Base-by-base conservation (phyloP, 2,888 invertebrate species). In the Embidobia sp. region DNA sequence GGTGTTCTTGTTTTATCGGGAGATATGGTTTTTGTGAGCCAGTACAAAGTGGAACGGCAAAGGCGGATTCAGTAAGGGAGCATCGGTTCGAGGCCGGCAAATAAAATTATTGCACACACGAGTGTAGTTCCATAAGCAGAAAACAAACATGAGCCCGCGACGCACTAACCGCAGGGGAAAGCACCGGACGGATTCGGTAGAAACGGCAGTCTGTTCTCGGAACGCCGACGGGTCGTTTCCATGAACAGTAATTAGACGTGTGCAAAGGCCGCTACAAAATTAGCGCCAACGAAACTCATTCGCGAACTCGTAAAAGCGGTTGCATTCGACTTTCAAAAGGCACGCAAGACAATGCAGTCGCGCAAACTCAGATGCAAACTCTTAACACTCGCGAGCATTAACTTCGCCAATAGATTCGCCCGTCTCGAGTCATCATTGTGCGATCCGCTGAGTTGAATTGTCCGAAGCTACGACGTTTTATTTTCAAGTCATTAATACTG, bases 71-170 rank as follows among this genome's bases (percentile, higher is more conserved):
- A 79, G 73, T 76, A 76, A 75, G 48, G 3, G 29, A 40, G 48
- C 59, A 76, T 79, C 67, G 76, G 76, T 76, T 79, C 72, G 63
- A 70, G 40, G 57, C 2, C 40, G 19, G 57, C 46, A 76, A 76
- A 79, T 79, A 57, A 76, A 79, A 76, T 79, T 79, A 79, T 73
- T 76, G 73, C 64, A 51, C 64, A 79, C 81, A 64, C 64, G 80
- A 76, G 81, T 81, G 79, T 80, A 86, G 85, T 85, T 85, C 84
- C 85, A 85, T 86, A 85, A 86, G 83, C 83, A 83, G 64, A 82
- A 83, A 82, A 82, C 82, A 85, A 87, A 86, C 84, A 85, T 82
- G 80, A 79, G 79, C 53, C 74, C 42, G 72, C 64, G 72, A 82
- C 77, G 79, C 78, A 59, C 70, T 66, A 78, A 81, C 80, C 86